phyloP scores from a whole-genome alignment of 2,888 invertebrate species.

The Melanotus villosus region DNA sequence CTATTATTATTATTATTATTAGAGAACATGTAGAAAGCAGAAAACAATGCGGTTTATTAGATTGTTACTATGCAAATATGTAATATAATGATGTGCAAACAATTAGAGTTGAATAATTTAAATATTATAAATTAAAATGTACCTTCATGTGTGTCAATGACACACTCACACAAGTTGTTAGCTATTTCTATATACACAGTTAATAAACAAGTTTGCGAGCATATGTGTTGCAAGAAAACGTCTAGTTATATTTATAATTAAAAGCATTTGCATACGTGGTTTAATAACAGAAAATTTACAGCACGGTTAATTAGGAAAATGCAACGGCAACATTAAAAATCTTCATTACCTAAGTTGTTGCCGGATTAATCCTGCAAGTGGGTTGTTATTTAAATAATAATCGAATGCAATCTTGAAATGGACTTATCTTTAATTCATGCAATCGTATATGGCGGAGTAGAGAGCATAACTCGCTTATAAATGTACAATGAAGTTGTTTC shows the following conservation, averaged over 20 bases:
- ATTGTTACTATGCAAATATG: neutral
- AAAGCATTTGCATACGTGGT: slow-evolving; percentile 22
- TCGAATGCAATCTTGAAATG: slow-evolving; percentile 52
- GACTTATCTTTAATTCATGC: slow-evolving; percentile 55
- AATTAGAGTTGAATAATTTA: slow-evolving; percentile 10
- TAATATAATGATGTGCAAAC: slow-evolving; percentile 7
- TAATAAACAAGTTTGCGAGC: slow-evolving; percentile 23
- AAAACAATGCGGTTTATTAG: no score
- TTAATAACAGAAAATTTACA: slow-evolving; percentile 29
- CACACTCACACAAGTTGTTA: slow-evolving; percentile 8
- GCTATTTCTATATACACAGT: slow-evolving; percentile 19
- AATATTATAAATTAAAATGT: slow-evolving; percentile 11
- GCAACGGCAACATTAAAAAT: slow-evolving; percentile 26
- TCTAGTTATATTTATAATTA: slow-evolving; percentile 30
- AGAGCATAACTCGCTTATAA: slow-evolving; percentile 39
- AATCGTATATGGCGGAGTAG: slow-evolving; percentile 42
- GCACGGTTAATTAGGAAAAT: slow-evolving; percentile 28
- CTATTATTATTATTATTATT: no score
- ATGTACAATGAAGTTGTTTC: slow-evolving; percentile 45
- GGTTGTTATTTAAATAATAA: slow-evolving; percentile 52
- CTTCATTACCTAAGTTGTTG: slow-evolving; percentile 23
- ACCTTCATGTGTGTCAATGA: slow-evolving; percentile 23
- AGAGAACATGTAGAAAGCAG: no score
- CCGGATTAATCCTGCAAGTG: slow-evolving; percentile 38
- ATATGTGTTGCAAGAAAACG: slow-evolving; percentile 17